Conservation (phyloP, 1,140 invertebrate species). For the Nixonia krombeini region DNA sequence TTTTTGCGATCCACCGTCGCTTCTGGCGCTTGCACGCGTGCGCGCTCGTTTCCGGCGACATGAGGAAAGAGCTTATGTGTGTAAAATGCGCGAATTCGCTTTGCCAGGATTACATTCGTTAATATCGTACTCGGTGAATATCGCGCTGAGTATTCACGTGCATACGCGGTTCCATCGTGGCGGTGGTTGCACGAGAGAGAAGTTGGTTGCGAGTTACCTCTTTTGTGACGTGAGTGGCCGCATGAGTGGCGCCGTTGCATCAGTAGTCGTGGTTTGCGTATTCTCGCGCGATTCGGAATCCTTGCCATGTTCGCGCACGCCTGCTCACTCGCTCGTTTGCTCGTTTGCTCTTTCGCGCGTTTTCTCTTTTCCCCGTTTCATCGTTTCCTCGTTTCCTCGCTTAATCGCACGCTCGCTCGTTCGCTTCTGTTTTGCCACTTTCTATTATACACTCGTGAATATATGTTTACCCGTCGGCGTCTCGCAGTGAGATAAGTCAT, state of each 20-base stretch:
- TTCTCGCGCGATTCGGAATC: slow-evolving; percentile 11
- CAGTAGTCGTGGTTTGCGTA: slow-evolving; percentile 21
- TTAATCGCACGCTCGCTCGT: no score
- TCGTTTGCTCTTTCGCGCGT: no score
- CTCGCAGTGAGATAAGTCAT: not conserved
- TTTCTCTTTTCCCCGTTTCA: no score
- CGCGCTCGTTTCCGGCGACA: not conserved
- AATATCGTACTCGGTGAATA: slow-evolving; percentile 23
- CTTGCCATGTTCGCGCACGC: not conserved
- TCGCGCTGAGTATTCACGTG: slow-evolving; percentile 9
- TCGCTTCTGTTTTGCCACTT: no score
- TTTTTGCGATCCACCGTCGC: slow-evolving; percentile 30
- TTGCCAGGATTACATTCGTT: slow-evolving; percentile 39
- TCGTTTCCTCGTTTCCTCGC: no score
- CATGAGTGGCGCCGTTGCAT: slow-evolving; percentile 22
- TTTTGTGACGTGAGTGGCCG: slow-evolving; percentile 10
- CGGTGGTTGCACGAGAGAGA: slow-evolving; percentile 1
- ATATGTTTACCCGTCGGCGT: not conserved
- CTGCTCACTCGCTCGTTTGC: no score
- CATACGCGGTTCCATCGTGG: not conserved
- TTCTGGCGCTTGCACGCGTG: slow-evolving; percentile 28
- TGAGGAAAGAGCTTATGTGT: slow-evolving; percentile 26
- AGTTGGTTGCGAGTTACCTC: slow-evolving; percentile 18
- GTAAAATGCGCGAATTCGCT: slow-evolving; percentile 39
- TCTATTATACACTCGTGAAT: not conserved